Base-by-base conservation (phyloP, 2,888 invertebrate species). In the Danaus chrysippus region DNA sequence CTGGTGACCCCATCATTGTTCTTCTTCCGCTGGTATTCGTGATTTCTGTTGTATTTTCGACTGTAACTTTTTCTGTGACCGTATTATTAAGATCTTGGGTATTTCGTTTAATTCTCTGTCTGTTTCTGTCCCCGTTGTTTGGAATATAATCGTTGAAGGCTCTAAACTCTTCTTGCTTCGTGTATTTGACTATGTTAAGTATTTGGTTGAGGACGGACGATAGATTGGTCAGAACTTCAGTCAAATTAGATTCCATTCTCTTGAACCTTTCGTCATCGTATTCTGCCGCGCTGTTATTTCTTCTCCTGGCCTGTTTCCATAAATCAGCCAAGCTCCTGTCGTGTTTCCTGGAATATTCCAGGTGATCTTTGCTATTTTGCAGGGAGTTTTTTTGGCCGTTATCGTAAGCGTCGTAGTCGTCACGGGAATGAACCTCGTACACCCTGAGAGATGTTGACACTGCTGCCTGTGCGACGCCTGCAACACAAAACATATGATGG, bases 161-260 rank as follows among this genome's bases (percentile, higher is more conserved):
- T 12, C 17, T 15, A 17, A 62, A 57, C 9, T 52, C 12, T n/a
- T 43, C n/a, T 0, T 56, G 10, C 1, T 55, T 53, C 3, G 42
- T 42, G 1, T 55, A 44, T n/a, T 63, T 54, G n/a, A 65, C 41
- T 11, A 59, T 55, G 13, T 62, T 43, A 0, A 62, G 52, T 5
- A 66, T 60, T 13, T 62, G 55, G 11, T 42, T 63, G 6, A 63
- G 17, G 1, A 64, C 54, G 8, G 59, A 53, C 0, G 58, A 55
- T n/a, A 70, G 19, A 55, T 65, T 61, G 5, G 49, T 17, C 43
- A 69, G 19, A 1, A 53, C 59, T 0, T 64, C 63, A 2, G 68
- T 69, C 56, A 70, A 17, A 44, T 69, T 70, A 1, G 19, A 41
- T 23, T 66, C 59, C 1, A 68, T 56, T 11, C 46, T 34, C 49